Conservation (phyloP, 2,113 vertebrate species). For the Sylvilagus bachmani region DNA sequence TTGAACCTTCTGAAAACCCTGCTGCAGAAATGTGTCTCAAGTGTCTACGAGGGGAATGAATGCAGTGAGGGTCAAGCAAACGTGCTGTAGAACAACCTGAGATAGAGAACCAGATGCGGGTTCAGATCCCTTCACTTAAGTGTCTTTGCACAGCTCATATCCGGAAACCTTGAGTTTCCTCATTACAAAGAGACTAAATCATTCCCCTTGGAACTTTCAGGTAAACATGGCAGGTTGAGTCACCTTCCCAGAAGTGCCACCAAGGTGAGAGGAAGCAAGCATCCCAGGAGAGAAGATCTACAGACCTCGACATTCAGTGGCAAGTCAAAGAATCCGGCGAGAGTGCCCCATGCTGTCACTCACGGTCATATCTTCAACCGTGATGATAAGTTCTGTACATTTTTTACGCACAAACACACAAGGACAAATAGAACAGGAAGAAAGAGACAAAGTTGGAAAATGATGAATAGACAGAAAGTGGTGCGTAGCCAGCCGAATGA, state of each 20-base stretch:
- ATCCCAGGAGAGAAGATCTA: too few relatives aligned
- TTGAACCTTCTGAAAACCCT: neutral
- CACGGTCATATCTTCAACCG: too few relatives aligned
- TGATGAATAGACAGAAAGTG: neutral
- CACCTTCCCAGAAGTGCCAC: neutral
- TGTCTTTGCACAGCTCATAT: neutral
- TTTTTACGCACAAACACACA: neutral
- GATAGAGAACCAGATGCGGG: neutral
- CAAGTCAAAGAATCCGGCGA: too few relatives aligned
- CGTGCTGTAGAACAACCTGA: neutral
- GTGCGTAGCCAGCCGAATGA: neutral
- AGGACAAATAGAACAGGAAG: neutral
- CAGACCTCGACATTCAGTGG: too few relatives aligned
- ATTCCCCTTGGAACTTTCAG: neutral
- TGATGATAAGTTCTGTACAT: too few relatives aligned
- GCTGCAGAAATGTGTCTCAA: neutral
- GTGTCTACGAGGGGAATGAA: neutral
- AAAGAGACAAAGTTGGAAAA: neutral
- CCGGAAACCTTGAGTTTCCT: neutral
- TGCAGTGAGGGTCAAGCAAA: neutral
- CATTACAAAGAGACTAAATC: neutral
- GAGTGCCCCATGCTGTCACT: too few relatives aligned
- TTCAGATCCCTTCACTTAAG: neutral
- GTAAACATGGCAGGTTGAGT: neutral
- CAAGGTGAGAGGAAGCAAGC: neutral